Conservation (phyloP, 2,797 vertebrate species). For the Tenualosa thibaudeaui region DNA sequence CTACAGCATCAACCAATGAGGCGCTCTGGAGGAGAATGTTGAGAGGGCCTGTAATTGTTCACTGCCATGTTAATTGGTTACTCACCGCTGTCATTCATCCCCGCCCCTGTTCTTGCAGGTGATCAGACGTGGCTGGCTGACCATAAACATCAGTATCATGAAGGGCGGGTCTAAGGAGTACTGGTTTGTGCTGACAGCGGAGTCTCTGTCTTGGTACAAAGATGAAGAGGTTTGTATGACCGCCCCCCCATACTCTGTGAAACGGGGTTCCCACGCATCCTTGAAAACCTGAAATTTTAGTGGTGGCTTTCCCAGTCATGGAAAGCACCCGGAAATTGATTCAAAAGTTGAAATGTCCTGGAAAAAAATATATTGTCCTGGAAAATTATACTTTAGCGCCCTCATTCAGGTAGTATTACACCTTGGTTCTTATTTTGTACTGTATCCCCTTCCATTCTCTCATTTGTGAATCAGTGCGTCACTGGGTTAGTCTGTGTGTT, state of each 20-base stretch:
- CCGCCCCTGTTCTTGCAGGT: constrained; percentile 73
- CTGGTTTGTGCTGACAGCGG: constrained; percentile 94
- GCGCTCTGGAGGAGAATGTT: not conserved
- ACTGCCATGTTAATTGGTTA: not conserved
- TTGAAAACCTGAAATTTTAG: no score
- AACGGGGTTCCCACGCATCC: no score
- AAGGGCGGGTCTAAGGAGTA: constrained; percentile 97
- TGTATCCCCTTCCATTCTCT: not conserved
- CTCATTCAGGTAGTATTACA: no score
- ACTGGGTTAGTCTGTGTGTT: not conserved
- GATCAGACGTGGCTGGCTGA: constrained; percentile 93
- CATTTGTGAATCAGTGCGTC: no score
- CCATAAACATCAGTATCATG: constrained; percentile 98
- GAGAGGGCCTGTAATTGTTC: not conserved
- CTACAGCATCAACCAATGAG: not conserved
- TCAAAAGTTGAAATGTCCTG: no score
- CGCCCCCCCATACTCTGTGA: not conserved
- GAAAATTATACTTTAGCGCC: no score
- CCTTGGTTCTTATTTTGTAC: no score
- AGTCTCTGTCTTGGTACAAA: constrained; percentile 96
- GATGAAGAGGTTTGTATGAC: constrained; percentile 85
- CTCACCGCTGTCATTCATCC: not conserved
- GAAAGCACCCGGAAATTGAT: no score
- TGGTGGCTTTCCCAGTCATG: no score
- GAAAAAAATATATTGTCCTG: no score